These are phyloP conservation scores for Apomyelois bistriatella DNA, from an alignment of 2,888 invertebrate species.

Conservation along the genomic window DNA sequence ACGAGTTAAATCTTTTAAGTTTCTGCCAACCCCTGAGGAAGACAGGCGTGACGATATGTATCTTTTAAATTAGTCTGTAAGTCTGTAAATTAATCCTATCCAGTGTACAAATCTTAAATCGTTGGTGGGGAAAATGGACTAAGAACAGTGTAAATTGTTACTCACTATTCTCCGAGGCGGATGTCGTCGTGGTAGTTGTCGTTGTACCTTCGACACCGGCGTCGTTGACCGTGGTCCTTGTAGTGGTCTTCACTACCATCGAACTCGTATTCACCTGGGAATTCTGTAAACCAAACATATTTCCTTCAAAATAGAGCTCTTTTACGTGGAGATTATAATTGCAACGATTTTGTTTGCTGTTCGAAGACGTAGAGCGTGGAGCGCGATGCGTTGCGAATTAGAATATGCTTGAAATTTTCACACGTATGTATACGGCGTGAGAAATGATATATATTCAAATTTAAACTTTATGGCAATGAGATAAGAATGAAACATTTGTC, in stretches of 20 bases:
- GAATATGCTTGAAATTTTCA: background rate
- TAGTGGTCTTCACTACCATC: conserved; percentile 82
- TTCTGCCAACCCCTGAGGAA: too few species aligned
- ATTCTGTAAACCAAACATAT: conserved; percentile 41
- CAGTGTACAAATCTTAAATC: too few species aligned
- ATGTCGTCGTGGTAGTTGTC: conserved; percentile 60
- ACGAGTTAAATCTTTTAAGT: too few species aligned
- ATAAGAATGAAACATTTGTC: background rate
- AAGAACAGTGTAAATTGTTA: too few species aligned
- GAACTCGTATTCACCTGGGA: conserved; percentile 77
- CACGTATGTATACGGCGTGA: background rate
- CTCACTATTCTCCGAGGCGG: conserved; percentile 78
- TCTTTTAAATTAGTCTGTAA: too few species aligned
- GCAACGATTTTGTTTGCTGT: background rate
- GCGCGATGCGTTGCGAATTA: background rate
- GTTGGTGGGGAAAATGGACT: too few species aligned
- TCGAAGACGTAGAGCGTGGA: background rate
- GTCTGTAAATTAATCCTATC: too few species aligned
- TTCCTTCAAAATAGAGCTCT: background rate
- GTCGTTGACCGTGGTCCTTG: conserved; percentile 78
- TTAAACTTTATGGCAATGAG: background rate
- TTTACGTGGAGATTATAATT: background rate
- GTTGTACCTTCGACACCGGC: conserved; percentile 46
- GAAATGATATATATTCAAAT: background rate
- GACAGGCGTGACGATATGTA: too few species aligned